phyloP scores from a whole-genome alignment of 2,888 invertebrate species.

The Rhagonycha fulva region DNA sequence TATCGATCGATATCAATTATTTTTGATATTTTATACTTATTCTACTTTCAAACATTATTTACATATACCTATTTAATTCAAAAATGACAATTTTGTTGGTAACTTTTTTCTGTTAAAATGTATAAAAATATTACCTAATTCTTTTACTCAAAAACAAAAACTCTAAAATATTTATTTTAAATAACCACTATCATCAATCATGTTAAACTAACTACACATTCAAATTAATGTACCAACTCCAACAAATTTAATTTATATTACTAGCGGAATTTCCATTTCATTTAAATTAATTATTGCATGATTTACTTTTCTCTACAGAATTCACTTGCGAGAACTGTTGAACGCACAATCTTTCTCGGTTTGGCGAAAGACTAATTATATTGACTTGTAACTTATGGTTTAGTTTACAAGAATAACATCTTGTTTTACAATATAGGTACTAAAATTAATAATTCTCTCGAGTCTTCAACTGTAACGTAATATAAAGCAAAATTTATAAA shows the following conservation, averaged over 20 bases:
- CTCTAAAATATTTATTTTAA: no score
- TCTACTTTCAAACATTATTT: no score
- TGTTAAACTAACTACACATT: not conserved
- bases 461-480: no score
- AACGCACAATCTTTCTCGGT: not conserved
- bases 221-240: not conserved
- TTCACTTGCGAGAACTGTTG: not conserved
- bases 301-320: not conserved
- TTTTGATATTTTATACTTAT: no score
- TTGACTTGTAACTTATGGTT: not conserved
- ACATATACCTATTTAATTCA: no score
- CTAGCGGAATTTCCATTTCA: not conserved
- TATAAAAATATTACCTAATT: no score
- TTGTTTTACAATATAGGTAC: not conserved
- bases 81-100: no score
- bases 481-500: no score
- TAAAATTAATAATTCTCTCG: not conserved
- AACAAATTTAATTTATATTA: not conserved
- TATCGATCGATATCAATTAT: no score
- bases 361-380: not conserved
- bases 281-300: not conserved
- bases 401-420: not conserved
- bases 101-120: no score
- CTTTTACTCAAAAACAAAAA: no score
- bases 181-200: not conserved